Base-by-base conservation (phyloP, 2,113 vertebrate species). In the Oplegnathus fasciatus region DNA sequence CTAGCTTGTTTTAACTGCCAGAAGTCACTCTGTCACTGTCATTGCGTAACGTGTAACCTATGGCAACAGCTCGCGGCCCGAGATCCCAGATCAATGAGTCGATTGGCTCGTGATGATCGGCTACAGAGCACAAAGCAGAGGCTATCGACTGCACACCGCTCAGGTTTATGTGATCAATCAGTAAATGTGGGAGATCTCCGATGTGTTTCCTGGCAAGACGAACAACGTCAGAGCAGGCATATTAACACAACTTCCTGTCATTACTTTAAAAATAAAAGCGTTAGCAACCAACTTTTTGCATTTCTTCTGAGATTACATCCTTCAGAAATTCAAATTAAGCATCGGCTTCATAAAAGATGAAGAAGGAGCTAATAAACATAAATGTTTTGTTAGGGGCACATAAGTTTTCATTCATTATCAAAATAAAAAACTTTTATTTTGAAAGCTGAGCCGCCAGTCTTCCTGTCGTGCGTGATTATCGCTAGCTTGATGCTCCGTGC, bases 11-110 rank as follows among this genome's bases (percentile, higher is more conserved):
- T 83, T 82, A 87, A 85, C 82, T 72, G 30, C 26, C 1, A 42
- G 24, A n/a, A 79, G 78, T 92, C 89, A 83, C 86, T 81, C 58
- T 42, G 79, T 87, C 89, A 80, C 80, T 60, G 88, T 84, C 80
- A 88, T 89, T 86, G 81, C 88, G 82, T 86, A 82, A 93, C 75
- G 13, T 4, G n/a, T 30, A 22, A 81, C 69, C n/a, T 1, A 17
- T 2, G 54, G 24, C 34, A n/a, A 15, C 46, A 1, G 70, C 6
- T 14, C 11, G 32, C 6, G 9, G 42, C 71, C 22, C 4, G 6
- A 5, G 3, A 18, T 17, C 30, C 9, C 14, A 18, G 11, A 69
- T 60, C 22, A 46, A 48, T 34, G 0, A 32, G 6, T 6, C 14
- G 15, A 61, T 5, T 37, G 5, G 14, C 14, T n/a, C 17, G 37